Evolutionary conservation across 2,888 invertebrate species (phyloP).

Genomic region (Homarus gammarus): DNA sequence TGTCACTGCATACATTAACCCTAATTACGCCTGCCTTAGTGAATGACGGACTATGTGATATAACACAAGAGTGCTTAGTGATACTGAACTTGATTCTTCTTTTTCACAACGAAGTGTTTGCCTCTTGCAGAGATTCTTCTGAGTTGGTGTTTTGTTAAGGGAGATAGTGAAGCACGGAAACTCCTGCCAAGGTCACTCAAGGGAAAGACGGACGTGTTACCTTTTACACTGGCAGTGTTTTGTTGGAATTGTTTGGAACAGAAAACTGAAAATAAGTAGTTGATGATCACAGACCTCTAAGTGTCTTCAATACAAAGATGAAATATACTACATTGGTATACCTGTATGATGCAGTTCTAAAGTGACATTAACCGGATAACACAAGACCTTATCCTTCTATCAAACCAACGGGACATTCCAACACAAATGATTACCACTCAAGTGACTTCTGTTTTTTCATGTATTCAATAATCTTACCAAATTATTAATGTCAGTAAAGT

Average conservation of each 20-base stretch:
- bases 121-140: conserved; percentile 36
- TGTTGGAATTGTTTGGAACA: background rate
- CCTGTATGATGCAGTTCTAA: background rate
- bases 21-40: conserved; percentile 64
- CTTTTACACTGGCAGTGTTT: background rate
- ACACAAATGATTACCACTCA: conserved; percentile 16
- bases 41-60: conserved; percentile 65
- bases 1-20: conserved; percentile 47
- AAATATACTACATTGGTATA: background rate
- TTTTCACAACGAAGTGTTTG: conserved; percentile 63
- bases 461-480: background rate
- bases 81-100: conserved; percentile 44
- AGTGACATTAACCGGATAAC: background rate
- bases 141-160: conserved; percentile 27
- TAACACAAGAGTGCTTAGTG: conserved; percentile 54
- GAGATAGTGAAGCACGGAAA: conserved; percentile 32
- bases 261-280: background rate
- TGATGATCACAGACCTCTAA: background rate
- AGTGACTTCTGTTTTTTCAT: background rate
- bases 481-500: too few species aligned
- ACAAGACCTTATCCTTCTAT: background rate
- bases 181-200: conserved; percentile 2
- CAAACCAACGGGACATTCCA: conserved; percentile 41
- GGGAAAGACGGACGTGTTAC: background rate
- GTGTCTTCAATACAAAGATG: background rate